Percentiles rank a stretch among this genome's conserved stretches.
phyloP scores from a whole-genome alignment of 2,113 vertebrate genomes.

The Calyptomena viridis region DNA sequence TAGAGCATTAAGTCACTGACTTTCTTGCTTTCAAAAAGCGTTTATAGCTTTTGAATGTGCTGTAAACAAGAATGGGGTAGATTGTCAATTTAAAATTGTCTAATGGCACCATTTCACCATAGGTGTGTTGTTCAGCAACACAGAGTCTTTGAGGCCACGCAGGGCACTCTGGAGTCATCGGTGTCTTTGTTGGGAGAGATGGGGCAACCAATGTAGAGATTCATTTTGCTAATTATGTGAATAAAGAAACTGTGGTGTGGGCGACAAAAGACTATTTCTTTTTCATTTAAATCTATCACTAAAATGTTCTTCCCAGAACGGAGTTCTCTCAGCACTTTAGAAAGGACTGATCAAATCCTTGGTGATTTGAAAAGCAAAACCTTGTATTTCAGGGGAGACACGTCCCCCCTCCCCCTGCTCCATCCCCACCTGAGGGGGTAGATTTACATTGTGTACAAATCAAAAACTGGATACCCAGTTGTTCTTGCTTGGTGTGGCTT shows the following conservation, averaged over 20 bases:
- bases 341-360: constrained; percentile 7
- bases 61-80: constrained; percentile 5
- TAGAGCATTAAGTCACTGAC: background rate
- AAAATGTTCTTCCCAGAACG: constrained; percentile 19
- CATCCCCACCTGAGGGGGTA: background rate
- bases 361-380: constrained; percentile 29
- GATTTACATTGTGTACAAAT: background rate
- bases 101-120: background rate
- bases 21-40: background rate
- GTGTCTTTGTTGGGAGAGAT: constrained; percentile 41
- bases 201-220: constrained; percentile 18
- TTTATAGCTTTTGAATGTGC: background rate
- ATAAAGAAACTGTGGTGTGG: constrained; percentile 29
- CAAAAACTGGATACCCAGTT: background rate
- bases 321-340: background rate
- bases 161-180: background rate
- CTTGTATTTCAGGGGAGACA: background rate
- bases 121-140: constrained; percentile 29
- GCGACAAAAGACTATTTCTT: constrained; percentile 40
- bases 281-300: constrained; percentile 37
- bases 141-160: background rate
- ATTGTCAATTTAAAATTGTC: constrained; percentile 11
- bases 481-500: background rate
- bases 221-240: constrained; percentile 55
- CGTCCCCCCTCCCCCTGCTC: background rate